phyloP scores from a whole-genome alignment of 2,797 vertebrate genomes.

The Spea hammondii region DNA sequence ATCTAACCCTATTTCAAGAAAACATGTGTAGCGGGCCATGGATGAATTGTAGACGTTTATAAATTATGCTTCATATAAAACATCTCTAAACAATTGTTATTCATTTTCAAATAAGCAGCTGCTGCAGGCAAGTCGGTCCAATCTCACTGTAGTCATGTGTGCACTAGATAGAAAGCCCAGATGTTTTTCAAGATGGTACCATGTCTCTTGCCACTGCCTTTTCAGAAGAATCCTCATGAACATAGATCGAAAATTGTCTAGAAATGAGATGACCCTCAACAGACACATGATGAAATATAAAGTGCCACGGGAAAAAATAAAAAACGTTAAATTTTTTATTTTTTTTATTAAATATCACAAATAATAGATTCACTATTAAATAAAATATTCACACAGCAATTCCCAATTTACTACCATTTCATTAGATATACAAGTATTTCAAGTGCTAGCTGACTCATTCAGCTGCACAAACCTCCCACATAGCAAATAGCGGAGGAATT shows the following conservation, averaged over 20 bases:
- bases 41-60: constrained; percentile 43
- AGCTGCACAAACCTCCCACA: no score
- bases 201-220: constrained; percentile 21
- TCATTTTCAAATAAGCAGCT: constrained; percentile 48
- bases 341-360: neutral
- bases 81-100: constrained; percentile 38
- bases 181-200: constrained; percentile 49
- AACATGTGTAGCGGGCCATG: constrained; percentile 41
- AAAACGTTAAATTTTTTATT: neutral
- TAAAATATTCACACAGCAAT: neutral
- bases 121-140: constrained; percentile 41
- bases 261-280: neutral
- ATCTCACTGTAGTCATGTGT: constrained; percentile 43
- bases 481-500: no score
- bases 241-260: constrained; percentile 18
- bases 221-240: constrained; percentile 16
- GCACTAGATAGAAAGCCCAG: constrained; percentile 46
- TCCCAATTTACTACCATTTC: no score
- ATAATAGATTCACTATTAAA: neutral
- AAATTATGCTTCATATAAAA: constrained; percentile 45
- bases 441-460: no score
- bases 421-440: no score
- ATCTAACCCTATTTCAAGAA: constrained; percentile 48
- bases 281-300: neutral
- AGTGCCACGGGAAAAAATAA: neutral